phyloP scores from a whole-genome alignment of 2,888 invertebrate species.

The Dermolepida albohirtum region DNA sequence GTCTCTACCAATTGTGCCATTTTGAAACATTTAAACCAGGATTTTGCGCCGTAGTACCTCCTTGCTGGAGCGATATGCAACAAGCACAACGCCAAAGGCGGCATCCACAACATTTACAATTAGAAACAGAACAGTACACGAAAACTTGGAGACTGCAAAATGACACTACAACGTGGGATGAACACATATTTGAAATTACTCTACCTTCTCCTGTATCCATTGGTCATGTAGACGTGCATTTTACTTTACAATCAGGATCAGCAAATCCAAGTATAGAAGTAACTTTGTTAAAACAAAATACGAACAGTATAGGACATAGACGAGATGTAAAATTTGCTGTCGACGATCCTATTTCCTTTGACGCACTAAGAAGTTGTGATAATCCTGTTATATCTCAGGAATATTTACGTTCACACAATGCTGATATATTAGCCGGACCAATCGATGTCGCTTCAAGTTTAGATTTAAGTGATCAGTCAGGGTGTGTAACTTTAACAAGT shows the following conservation, averaged over 20 bases:
- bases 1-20: slow-evolving; percentile 79
- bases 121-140: slow-evolving; percentile 77
- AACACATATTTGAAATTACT: slow-evolving; percentile 91
- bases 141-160: slow-evolving; percentile 91
- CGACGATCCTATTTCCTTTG: slow-evolving; percentile 67
- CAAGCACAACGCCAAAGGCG: slow-evolving; percentile 91
- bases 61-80: slow-evolving; percentile 94
- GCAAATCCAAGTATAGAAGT: slow-evolving; percentile 79
- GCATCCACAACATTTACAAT: slow-evolving; percentile 84
- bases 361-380: slow-evolving; percentile 66
- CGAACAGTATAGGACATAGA: slow-evolving; percentile 70
- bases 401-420: slow-evolving; percentile 87
- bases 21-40: slow-evolving; percentile 77
- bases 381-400: slow-evolving; percentile 84
- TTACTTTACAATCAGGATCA: slow-evolving; percentile 83
- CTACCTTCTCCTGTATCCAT: slow-evolving; percentile 82
- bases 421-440: slow-evolving; percentile 92
- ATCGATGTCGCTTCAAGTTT: slow-evolving; percentile 83
- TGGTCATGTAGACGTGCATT: slow-evolving; percentile 92
- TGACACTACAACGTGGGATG: slow-evolving; percentile 91
- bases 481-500: slow-evolving; percentile 87
- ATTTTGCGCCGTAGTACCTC: slow-evolving; percentile 90
- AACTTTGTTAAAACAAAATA: slow-evolving; percentile 76
- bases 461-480: slow-evolving; percentile 87
- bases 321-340: slow-evolving; percentile 61